Conservation (phyloP, 92 coral and sea anemone species). For the Epizoanthus fatuus region DNA sequence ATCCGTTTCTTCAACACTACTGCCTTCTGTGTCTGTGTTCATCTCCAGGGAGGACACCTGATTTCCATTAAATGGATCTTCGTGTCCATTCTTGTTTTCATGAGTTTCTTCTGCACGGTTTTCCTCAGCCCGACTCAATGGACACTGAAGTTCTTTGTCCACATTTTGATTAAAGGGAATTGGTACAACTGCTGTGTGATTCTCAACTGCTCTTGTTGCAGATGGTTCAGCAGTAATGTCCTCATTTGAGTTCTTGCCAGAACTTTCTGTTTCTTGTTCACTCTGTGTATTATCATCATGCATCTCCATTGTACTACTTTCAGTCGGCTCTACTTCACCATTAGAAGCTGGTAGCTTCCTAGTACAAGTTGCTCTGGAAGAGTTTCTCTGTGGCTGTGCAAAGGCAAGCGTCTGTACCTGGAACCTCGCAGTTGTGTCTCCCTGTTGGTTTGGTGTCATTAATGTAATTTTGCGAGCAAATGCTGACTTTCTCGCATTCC, state of each 20-base stretch:
- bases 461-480: slow-evolving; percentile 82
- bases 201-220: neutral
- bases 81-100: slow-evolving; percentile 14
- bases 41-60: neutral
- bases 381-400: slow-evolving; percentile 11
- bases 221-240: neutral
- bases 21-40: slow-evolving; percentile 36
- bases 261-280: slow-evolving; percentile 13
- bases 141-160: neutral
- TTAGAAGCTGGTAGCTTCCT: neutral
- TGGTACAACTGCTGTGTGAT: neutral
- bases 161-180: neutral
- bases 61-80: neutral
- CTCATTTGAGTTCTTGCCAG: slow-evolving; percentile 1
- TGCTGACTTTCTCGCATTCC: slow-evolving; percentile 81
- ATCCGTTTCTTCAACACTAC: slow-evolving; percentile 36
- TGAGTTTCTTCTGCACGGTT: neutral
- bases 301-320: neutral
- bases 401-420: slow-evolving; percentile 43
- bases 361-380: neutral
- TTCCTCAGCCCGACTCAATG: slow-evolving; percentile 16
- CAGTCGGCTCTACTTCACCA: neutral
- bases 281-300: neutral
- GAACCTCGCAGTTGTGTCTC: slow-evolving; percentile 46
- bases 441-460: slow-evolving; percentile 67